A percentile compares a stretch with the other conserved stretches of the same genome.
Conservation (phyloP, 2,888 invertebrate species). For the Xestia sexstrigata region DNA sequence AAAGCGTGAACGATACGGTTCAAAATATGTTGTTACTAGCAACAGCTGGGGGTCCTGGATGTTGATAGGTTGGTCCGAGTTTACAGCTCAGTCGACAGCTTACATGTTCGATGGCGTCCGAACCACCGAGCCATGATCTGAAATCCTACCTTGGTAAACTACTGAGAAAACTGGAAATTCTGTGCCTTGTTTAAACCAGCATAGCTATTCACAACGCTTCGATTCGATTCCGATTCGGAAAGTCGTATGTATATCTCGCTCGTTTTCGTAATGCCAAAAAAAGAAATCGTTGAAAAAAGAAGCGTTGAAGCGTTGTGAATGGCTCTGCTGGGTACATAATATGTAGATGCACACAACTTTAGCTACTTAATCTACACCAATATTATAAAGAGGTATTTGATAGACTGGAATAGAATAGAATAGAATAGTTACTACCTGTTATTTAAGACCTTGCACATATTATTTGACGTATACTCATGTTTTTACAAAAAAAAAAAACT, state of each 20-base stretch:
- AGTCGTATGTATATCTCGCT: too few species aligned
- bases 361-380: background rate
- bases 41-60: background rate
- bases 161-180: background rate
- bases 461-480: too few species aligned
- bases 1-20: constrained; percentile 10
- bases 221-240: too few species aligned
- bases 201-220: too few species aligned
- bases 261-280: too few species aligned
- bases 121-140: constrained; percentile 1
- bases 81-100: constrained; percentile 3
- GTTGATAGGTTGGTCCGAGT: background rate
- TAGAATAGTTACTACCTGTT: too few species aligned
- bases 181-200: background rate
- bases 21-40: constrained; percentile 14
- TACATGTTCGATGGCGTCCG: constrained; percentile 5
- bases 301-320: too few species aligned
- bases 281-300: too few species aligned
- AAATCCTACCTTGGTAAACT: constrained; percentile 19
- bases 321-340: background rate
- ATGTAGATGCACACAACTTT: background rate
- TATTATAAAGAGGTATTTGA: too few species aligned
- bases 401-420: too few species aligned
- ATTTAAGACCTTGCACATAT: too few species aligned
- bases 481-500: too few species aligned